Percentiles rank a stretch among this genome's conserved stretches.
Conservation (phyloP, 2,113 vertebrate genomes). For the Podiceps cristatus region DNA sequence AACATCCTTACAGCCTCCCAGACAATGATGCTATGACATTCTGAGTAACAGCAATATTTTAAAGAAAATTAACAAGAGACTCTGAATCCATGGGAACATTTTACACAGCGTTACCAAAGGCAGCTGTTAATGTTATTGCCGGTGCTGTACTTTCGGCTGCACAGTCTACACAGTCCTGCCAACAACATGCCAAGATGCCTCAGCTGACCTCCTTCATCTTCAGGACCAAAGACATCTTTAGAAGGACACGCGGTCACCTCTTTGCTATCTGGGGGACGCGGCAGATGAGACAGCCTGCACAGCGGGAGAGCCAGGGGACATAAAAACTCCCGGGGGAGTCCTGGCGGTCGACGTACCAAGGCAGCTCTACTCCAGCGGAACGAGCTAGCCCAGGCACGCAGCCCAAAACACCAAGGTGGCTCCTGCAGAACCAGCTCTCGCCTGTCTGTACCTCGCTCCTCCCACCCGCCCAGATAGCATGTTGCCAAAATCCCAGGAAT, state of each 20-base stretch:
- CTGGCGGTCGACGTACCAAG: neutral
- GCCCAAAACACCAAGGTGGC: neutral
- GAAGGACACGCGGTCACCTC: neutral
- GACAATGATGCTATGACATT: neutral
- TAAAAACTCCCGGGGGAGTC: neutral
- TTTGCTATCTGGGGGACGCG: neutral
- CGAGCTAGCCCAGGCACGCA: neutral
- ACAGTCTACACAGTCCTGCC: neutral
- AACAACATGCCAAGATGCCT: neutral
- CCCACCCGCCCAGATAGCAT: neutral
- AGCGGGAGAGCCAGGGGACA: neutral
- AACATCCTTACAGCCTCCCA: neutral
- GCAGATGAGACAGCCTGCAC: neutral
- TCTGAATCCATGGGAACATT: neutral
- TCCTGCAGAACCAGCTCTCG: neutral
- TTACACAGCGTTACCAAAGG: neutral
- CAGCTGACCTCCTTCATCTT: neutral
- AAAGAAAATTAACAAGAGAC: neutral
- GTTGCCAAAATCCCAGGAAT: neutral
- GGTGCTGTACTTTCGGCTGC: neutral
- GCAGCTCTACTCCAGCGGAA: neutral
- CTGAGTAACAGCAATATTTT: neutral
- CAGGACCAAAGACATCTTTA: neutral
- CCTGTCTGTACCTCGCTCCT: rapidly evolving
- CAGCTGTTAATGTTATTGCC: neutral